Base-by-base conservation (phyloP, 2,888 invertebrate genomes). In the Oasisia sp. region DNA sequence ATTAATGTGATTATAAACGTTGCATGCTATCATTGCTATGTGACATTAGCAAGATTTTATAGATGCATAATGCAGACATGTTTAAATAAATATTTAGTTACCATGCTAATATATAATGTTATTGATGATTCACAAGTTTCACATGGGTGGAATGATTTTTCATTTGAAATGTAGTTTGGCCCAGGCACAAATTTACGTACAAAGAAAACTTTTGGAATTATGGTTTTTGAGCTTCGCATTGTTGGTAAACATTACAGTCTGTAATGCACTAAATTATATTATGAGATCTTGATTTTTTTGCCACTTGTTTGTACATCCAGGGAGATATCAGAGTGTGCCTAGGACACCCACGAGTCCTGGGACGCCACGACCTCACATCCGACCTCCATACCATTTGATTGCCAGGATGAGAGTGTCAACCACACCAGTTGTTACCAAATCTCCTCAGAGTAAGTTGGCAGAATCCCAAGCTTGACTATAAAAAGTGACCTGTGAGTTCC, bases 391-490 rank as follows among this genome's bases (percentile, higher is more conserved):
- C 27, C 74, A 74, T 27, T 74, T 74, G 74, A 74, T 74, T 74
- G 74, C 74, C 27, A 74, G 74, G 74, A 74, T 74, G 74, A 74
- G 74, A 74, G 74, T 74, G 74, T 74, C 74, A 74, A 74, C 74
- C 27, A 74, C 74, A 74, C 74, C 74, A 19, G n/a, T 27, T 74
- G 74, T 74, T 74, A 74, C 74, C 14, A 74, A 74, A 74, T 74
- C 74, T 27, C 74, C 74, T 74, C 74, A 74, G 74, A 74, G 74
- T 74, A 74, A 74, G 74, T 74, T 74, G 74, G 74, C 74, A 19
- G 74, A 27, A n/a, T n/a, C n/a, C n/a, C n/a, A n/a, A 74, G 19
- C 27, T 74, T 19, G 74, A 7, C 27, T 27, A 7, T 19, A n/a
- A 5, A 7, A 74, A 3, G 27, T 19, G 74, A 74, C 7, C 4